Evolutionary conservation across 1,140 invertebrate genomes (phyloP).

Genomic region (Zaprionus vittiger): DNA sequence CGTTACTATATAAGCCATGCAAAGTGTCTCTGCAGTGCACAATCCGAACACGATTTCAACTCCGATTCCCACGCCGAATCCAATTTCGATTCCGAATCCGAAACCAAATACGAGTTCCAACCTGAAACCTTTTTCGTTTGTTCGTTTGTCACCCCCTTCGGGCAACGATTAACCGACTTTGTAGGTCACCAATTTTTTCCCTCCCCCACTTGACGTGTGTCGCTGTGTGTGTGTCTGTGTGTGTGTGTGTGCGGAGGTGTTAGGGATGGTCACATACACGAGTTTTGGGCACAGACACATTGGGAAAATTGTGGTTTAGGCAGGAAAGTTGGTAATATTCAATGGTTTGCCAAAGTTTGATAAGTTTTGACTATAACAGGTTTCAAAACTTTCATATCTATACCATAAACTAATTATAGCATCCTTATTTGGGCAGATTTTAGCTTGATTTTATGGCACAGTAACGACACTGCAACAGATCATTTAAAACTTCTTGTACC

Average conservation of each 20-base stretch:
- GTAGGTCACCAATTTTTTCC: constrained; percentile 68
- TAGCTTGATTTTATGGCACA: background rate
- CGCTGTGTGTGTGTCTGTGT: constrained; percentile 1
- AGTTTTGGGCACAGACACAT: background rate
- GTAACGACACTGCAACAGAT: too few relatives aligned
- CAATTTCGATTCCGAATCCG: constrained; percentile 9
- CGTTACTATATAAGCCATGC: constrained; percentile 27
- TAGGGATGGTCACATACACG: constrained; percentile 17
- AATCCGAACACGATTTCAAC: background rate
- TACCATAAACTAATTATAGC: background rate
- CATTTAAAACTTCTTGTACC: too few relatives aligned
- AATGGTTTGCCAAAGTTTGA: too few relatives aligned
- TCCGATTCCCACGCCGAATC: constrained; percentile 1
- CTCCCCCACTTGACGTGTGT: constrained; percentile 6
- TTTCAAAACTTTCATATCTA: too few relatives aligned
- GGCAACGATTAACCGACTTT: constrained; percentile 62
- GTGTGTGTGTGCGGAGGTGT: background rate
- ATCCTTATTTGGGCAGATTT: background rate
- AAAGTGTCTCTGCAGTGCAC: constrained; percentile 18
- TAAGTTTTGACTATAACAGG: too few relatives aligned
- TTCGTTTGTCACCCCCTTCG: constrained; percentile 28
- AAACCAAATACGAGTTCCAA: background rate
- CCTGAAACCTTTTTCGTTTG: constrained; percentile 5
- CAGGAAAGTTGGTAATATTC: too few relatives aligned
- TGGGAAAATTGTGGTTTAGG: background rate